These are phyloP conservation scores for Heloderma charlesbogerti DNA, from an alignment of 2,113 vertebrate species.

Conservation along the genomic window DNA sequence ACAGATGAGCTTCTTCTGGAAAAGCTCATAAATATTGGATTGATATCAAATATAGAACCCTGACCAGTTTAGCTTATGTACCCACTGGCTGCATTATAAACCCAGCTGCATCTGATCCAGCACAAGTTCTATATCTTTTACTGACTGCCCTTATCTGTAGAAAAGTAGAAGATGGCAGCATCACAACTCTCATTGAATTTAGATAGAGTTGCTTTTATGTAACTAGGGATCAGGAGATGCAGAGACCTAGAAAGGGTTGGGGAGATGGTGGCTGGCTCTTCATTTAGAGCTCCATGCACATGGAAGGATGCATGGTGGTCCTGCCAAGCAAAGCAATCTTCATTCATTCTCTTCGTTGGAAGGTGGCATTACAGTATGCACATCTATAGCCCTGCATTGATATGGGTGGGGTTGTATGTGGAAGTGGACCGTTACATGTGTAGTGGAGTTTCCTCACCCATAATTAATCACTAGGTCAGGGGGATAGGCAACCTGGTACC, in stretches of 20 bases:
- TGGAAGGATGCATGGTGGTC: background rate
- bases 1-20: background rate
- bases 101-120: background rate
- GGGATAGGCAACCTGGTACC: no score
- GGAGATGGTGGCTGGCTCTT: background rate
- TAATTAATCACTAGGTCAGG: no score
- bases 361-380: background rate
- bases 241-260: background rate
- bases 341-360: background rate
- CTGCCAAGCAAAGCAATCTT: background rate
- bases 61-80: background rate
- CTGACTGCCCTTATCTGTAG: no score
- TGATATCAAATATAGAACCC: background rate
- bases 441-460: no score
- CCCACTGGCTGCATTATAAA: rapidly evolving
- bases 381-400: no score
- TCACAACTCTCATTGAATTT: background rate
- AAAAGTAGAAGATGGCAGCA: no score
- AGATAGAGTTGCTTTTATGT: background rate
- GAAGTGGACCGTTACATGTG: no score
- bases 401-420: no score
- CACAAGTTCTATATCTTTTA: no score
- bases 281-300: no score
- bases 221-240: background rate
- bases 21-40: background rate